Base-by-base conservation (phyloP, 2,797 vertebrate genomes). In the Microctenopoma stevenorrisi region DNA sequence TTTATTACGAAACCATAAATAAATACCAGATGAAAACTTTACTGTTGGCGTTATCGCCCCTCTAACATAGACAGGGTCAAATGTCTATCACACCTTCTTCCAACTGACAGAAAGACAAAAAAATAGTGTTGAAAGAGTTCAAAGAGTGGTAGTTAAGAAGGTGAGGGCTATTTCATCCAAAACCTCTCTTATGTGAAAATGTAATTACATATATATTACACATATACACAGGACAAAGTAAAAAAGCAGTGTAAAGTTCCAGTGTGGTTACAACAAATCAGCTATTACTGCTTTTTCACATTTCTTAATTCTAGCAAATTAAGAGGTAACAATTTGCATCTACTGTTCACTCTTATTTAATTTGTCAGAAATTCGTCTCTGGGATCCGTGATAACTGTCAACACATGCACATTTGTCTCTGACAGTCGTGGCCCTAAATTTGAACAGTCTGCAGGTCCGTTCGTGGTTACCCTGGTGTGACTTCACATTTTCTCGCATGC, bases 51-150 rank as follows among this genome's bases (percentile, higher is more conserved):
- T 93, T 83, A 96, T 71, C 4, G 88, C 90, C 88, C 95, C 93
- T 89, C 94, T 91, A 75, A 96, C 74, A 5, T 95, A 94, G 72
- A 95, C 84, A 0, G 94, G 94, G 74, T 96, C 94, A 26, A 83
- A 96, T 95, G 82, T 96, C 95, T 89, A 96, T 86, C 63, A 96
- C 90, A 8, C 91, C 76, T 51, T 95, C 94, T 89, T 96, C 95
- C 89, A 96, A 96, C 95, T 97, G 73, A 76, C 56, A 66, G 72
- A 54, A 4, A 64, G 3, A 58, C 5, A 44, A 11, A 38, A 9
- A n/a, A 0, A 14, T 13, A 15, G 14, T 14, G 38, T 42, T 5
- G 11, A 14, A 50, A 11, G 9, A 37, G 33, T 48, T 5, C 28
- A 18, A 26, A 7, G 37, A 38, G 37, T 38, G 10, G 37, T 10